Evolutionary conservation across 2,797 vertebrate species (phyloP).

Genomic region (Neosilurus hyrtlii): DNA sequence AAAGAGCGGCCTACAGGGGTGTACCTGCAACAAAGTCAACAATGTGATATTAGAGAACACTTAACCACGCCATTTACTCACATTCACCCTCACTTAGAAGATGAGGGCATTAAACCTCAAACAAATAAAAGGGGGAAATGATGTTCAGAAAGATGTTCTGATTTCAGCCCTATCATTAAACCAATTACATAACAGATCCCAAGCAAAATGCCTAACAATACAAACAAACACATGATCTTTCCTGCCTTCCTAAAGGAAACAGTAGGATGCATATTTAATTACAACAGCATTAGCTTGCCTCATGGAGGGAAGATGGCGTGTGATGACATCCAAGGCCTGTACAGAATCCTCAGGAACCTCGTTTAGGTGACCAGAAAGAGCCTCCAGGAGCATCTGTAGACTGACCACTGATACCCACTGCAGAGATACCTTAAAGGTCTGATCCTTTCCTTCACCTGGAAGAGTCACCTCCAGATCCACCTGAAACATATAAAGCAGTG

Average conservation of each 20-base stretch:
- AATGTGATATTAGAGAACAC: not conserved
- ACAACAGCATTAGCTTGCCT: slow-evolving; percentile 71
- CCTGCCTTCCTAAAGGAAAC: not conserved
- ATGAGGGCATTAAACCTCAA: not conserved
- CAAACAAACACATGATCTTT: not conserved
- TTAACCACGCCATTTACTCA: not conserved
- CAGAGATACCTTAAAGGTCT: slow-evolving; percentile 97
- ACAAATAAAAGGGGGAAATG: not conserved
- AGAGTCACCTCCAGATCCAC: slow-evolving; percentile 98
- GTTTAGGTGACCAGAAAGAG: slow-evolving; percentile 90
- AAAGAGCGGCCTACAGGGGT: slow-evolving; percentile 97
- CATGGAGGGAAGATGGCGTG: slow-evolving; percentile 97
- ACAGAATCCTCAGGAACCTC: slow-evolving; percentile 98
- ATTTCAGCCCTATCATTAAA: not conserved
- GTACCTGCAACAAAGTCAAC: slow-evolving; percentile 77
- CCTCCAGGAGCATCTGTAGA: slow-evolving; percentile 94
- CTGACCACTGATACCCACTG: slow-evolving; percentile 99
- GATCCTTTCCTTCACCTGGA: slow-evolving; percentile 96
- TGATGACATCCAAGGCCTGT: slow-evolving; percentile 96
- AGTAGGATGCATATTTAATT: not conserved
- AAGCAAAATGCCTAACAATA: not conserved
- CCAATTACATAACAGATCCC: no score
- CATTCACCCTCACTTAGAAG: not conserved
- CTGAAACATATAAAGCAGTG: slow-evolving; percentile 61
- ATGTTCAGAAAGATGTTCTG: not conserved